These are phyloP conservation scores for Characodon lateralis DNA, from an alignment of 2,797 vertebrate genomes.

Conservation along the genomic window DNA sequence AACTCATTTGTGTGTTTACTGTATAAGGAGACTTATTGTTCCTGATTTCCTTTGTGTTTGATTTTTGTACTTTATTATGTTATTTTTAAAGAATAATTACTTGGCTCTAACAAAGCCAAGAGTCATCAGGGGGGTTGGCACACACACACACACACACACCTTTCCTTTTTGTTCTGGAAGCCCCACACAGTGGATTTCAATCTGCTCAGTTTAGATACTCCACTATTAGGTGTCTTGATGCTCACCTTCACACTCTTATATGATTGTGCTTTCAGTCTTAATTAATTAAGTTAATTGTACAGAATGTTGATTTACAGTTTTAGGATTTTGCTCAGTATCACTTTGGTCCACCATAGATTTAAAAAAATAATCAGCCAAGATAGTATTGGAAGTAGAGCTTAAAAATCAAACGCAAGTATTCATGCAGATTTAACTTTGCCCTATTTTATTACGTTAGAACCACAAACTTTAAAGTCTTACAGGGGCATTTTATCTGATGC, in stretches of 20 bases:
- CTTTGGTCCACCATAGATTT: no score
- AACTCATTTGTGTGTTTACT: conserved; percentile 3
- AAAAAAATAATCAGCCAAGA: no score
- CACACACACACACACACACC: background rate
- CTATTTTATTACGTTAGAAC: no score
- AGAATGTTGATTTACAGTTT: background rate
- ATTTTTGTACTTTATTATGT: conserved; percentile 57
- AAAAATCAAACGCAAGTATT: no score
- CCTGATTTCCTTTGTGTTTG: conserved; percentile 32
- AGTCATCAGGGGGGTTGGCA: conserved; percentile 33
- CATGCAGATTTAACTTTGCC: no score
- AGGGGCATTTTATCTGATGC: no score
- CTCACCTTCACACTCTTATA: background rate
- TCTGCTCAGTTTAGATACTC: conserved; percentile 2
- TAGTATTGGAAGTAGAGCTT: no score
- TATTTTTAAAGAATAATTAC: conserved; percentile 62
- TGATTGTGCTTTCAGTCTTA: background rate
- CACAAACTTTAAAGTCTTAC: no score
- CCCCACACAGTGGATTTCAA: conserved; percentile 7
- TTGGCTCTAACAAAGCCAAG: conserved; percentile 59
- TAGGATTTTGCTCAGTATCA: no score
- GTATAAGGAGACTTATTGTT: conserved; percentile 20
- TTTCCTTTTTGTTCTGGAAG: conserved; percentile 9
- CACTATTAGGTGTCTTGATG: conserved; percentile 2
- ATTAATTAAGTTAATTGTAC: background rate